Evolutionary conservation across 2,888 invertebrate genomes (phyloP).

Genomic region (Conomelus anceps): DNA sequence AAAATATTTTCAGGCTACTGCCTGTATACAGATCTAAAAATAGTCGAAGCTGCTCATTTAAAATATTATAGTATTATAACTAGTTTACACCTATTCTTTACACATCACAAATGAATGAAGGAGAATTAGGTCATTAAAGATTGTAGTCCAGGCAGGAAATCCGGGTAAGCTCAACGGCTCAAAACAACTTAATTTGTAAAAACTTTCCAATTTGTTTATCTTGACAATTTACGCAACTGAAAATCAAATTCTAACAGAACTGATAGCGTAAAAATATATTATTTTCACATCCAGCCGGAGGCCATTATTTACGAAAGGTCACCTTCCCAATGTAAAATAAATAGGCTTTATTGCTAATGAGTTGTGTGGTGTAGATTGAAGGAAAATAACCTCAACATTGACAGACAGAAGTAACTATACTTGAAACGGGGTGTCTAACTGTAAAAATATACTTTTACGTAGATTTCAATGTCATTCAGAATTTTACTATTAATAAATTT

Average conservation of each 20-base stretch:
- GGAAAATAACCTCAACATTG: not conserved
- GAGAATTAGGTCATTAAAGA: too few species aligned
- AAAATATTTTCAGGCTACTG: too few species aligned
- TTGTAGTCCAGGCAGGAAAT: too few species aligned
- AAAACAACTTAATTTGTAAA: not conserved
- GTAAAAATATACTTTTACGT: not conserved
- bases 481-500: not conserved
- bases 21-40: too few species aligned
- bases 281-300: not conserved
- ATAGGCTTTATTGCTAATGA: not conserved
- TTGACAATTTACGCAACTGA: not conserved
- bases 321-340: not conserved
- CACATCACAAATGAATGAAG: too few species aligned
- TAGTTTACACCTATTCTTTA: too few species aligned
- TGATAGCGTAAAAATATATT: not conserved
- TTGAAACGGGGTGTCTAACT: not conserved
- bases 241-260: not conserved
- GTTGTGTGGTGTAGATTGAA: not conserved
- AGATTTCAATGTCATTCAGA: not conserved
- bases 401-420: not conserved
- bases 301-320: not conserved
- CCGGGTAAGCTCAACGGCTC: too few species aligned
- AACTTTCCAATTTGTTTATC: not conserved
- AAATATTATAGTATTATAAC: too few species aligned
- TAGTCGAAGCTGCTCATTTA: too few species aligned